These are phyloP conservation scores for Parambassis ranga DNA, from an alignment of 2,797 vertebrate species.

Conservation along the genomic window DNA sequence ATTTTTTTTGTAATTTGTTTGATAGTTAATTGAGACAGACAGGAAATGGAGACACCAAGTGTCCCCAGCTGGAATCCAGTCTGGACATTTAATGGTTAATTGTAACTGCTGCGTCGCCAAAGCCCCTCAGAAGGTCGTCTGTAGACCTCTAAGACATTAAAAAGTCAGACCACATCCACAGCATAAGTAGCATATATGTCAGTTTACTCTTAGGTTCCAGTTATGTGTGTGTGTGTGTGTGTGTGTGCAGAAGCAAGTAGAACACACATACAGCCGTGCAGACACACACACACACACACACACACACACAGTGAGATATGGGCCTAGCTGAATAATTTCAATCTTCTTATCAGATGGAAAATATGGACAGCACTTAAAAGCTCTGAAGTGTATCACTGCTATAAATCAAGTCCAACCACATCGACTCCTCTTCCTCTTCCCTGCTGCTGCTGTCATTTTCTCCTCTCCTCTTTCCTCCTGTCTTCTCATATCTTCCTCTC, in stretches of 20 bases:
- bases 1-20: constrained; percentile 1
- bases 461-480: not conserved
- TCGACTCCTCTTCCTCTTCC: constrained; percentile 13
- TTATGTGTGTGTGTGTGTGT: not conserved
- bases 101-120: too few relatives aligned
- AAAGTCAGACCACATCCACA: too few relatives aligned
- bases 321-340: constrained; percentile 62
- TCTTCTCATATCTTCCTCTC: not conserved
- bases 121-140: too few relatives aligned
- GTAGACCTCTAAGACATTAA: too few relatives aligned
- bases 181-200: not conserved
- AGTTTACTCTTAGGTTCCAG: not conserved
- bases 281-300: constrained; percentile 18
- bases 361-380: constrained; percentile 72
- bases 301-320: constrained; percentile 25
- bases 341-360: constrained; percentile 71
- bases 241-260: too few relatives aligned
- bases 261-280: not conserved
- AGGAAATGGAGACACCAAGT: not conserved
- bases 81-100: too few relatives aligned
- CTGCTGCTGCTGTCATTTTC: not conserved
- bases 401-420: constrained; percentile 66
- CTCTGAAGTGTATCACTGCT: constrained; percentile 68
- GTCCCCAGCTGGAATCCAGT: too few relatives aligned
- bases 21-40: not conserved